phyloP scores from a whole-genome alignment of 2,888 invertebrate species.

The Plagodis pulveraria region DNA sequence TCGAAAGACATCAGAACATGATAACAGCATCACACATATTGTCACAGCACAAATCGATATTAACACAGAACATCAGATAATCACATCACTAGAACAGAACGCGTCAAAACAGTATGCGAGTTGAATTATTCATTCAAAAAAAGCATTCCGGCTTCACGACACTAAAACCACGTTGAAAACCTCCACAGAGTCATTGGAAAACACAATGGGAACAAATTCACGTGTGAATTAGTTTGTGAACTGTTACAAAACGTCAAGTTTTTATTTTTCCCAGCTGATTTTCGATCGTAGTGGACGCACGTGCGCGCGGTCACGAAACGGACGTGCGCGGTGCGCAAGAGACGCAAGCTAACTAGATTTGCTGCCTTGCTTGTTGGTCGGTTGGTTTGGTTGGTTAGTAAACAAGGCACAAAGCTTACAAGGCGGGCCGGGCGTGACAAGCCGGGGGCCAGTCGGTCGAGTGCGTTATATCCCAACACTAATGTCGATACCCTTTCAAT shows the following conservation, averaged over 20 bases:
- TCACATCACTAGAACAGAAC: slow-evolving; percentile 70
- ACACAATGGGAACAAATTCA: slow-evolving; percentile 28
- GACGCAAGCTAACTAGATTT: slow-evolving; percentile 59
- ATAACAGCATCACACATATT: slow-evolving; percentile 66
- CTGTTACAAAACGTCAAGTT: slow-evolving; percentile 70
- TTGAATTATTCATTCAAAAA: slow-evolving; percentile 58
- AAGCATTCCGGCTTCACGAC: slow-evolving; percentile 43
- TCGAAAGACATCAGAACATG: slow-evolving; percentile 74
- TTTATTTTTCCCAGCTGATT: slow-evolving; percentile 67
- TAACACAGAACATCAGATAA: slow-evolving; percentile 36
- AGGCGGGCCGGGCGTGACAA: slow-evolving; percentile 28
- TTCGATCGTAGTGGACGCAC: slow-evolving; percentile 66
- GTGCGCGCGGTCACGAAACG: slow-evolving; percentile 60
- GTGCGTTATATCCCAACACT: slow-evolving; percentile 49
- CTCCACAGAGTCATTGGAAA: slow-evolving; percentile 28
- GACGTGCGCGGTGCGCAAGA: slow-evolving; percentile 66
- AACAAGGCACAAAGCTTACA: slow-evolving; percentile 37
- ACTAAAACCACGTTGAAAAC: slow-evolving; percentile 45
- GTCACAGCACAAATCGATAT: slow-evolving; percentile 50
- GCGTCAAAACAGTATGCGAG: slow-evolving; percentile 47
- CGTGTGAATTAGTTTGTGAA: slow-evolving; percentile 41
- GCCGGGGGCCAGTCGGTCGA: slow-evolving; percentile 66
- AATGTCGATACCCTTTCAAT: slow-evolving; percentile 67
- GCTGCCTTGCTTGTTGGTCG: background rate
- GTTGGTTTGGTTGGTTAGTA: slow-evolving; percentile 33